Evolutionary conservation across 2,797 vertebrate genomes (phyloP), one percentile per base, ranked within the genome.

Genomic region (Oceanodroma leucorhoa): DNA sequence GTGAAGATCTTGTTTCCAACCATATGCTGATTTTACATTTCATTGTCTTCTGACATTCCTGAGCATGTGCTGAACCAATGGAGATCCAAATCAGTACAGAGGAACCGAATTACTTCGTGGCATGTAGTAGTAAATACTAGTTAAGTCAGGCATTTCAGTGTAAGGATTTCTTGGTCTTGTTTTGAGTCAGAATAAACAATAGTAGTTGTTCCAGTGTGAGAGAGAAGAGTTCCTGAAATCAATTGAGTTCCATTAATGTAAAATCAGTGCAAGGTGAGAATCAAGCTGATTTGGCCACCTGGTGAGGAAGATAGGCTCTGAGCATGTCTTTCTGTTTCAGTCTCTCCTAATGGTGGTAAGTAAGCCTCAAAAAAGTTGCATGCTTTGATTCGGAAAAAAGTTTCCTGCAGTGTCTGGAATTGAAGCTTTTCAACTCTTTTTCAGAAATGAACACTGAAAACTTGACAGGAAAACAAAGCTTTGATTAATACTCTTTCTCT

Each of bases 191-290:
- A 93, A 77, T 87, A 90, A 94, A 65, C 41, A 82, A 61, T 40
- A 72, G 50, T 76, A 76, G 77, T 87, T 89, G 46, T 72, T 94
- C 21, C 43, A 76, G 7, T 75, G 34, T 62, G 32, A 66, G 70
- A 79, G 61, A 88, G 53, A 60, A 78, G 29, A 54, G 70, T 70
- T 89, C 34, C 83, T 87, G 71, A 92, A 92, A 82, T 95, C 78
- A 93, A 43, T 96, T 70, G 64, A 36, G 40, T 89, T 94, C 75
- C 81, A 87, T 93, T 92, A 92, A 85, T 48, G 48, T 84, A 66
- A 90, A 66, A 80, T 87, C 53, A 62, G 55, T 89, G 45, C 67
- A 89, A 95, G 51, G 92, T 73, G 62, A 84, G 62, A 87, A 72
- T 85, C 81, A 89, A 60, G 60, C n/a, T 80, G 62, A 70, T 92